These are phyloP conservation scores for Elysia chlorotica DNA, from an alignment of 1,140 invertebrate species.

Conservation along the genomic window DNA sequence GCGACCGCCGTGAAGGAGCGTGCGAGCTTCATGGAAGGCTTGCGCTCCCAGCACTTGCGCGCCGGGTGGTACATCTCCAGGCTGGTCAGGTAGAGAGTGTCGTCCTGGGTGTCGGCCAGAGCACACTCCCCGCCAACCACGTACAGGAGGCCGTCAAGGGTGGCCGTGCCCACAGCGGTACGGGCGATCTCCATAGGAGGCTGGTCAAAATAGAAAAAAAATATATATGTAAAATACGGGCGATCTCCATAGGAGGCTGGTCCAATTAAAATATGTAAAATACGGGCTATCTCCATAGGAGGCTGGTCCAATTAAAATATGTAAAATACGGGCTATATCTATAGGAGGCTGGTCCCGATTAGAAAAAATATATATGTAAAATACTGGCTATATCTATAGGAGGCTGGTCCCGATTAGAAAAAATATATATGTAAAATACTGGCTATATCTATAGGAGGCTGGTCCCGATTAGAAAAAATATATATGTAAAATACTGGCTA, in stretches of 20 bases:
- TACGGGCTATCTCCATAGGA: conserved; percentile 56
- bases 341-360: conserved; percentile 53
- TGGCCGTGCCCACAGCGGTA: conserved; percentile 54
- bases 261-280: no score
- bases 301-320: no score
- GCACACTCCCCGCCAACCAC: conserved; percentile 68
- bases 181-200: conserved; percentile 55
- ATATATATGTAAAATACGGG: no score
- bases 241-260: conserved; percentile 55
- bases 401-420: no score
- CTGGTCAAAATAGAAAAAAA: no score
- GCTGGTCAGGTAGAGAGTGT: conserved; percentile 88
- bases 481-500: no score
- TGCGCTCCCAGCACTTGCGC: conserved; percentile 66
- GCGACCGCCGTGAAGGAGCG: conserved; percentile 90
- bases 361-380: no score
- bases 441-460: no score
- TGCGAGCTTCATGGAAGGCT: conserved; percentile 78
- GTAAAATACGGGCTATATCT: conserved; percentile 58
- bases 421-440: no score
- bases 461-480: no score
- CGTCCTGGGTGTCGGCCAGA: conserved; percentile 50
- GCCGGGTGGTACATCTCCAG: conserved; percentile 76
- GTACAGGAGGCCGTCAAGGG: conserved; percentile 52
- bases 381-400: no score